Conservation (phyloP, 2,797 vertebrate species). For the Tarsius wallacei region DNA sequence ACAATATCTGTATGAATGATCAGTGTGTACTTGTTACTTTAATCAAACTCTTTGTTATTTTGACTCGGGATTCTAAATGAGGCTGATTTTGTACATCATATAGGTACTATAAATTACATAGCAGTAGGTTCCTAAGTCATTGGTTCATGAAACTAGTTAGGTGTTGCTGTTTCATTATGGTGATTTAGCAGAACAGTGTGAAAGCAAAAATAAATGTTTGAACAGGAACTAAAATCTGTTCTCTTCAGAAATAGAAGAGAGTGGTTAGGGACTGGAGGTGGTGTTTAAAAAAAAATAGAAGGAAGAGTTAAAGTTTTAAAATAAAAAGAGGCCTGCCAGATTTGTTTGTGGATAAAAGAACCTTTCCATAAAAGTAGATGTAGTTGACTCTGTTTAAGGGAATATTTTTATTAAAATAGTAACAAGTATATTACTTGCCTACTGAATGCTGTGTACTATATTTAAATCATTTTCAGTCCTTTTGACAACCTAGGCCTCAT, state of each 20-base stretch:
- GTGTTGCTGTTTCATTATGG: conserved; percentile 56
- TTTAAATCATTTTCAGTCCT: not conserved
- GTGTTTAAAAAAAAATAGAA: not conserved
- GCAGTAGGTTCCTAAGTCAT: conserved; percentile 14
- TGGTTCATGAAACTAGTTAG: conserved; percentile 45
- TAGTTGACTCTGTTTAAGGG: not conserved
- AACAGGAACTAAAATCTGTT: conserved; percentile 49
- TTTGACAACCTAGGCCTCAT: not conserved
- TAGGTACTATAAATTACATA: not conserved
- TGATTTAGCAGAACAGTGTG: conserved; percentile 17
- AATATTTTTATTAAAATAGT: conserved; percentile 58
- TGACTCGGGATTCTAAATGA: conserved; percentile 45
- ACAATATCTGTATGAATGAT: not conserved
- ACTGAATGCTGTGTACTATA: not conserved
- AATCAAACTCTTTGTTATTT: conserved; percentile 23
- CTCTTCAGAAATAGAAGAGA: conserved; percentile 60
- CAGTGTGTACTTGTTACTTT: conserved; percentile 20
- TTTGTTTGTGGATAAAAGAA: conserved; percentile 53
- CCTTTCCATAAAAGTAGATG: conserved; percentile 28
- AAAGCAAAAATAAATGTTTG: conserved; percentile 63
- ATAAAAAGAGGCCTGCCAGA: not conserved
- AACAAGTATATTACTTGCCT: not conserved
- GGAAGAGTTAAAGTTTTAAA: conserved; percentile 59
- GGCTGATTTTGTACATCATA: conserved; percentile 12
- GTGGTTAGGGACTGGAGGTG: not conserved